phyloP scores from a whole-genome alignment of 1,140 invertebrate species.

The Teleogryllus occipitalis region DNA sequence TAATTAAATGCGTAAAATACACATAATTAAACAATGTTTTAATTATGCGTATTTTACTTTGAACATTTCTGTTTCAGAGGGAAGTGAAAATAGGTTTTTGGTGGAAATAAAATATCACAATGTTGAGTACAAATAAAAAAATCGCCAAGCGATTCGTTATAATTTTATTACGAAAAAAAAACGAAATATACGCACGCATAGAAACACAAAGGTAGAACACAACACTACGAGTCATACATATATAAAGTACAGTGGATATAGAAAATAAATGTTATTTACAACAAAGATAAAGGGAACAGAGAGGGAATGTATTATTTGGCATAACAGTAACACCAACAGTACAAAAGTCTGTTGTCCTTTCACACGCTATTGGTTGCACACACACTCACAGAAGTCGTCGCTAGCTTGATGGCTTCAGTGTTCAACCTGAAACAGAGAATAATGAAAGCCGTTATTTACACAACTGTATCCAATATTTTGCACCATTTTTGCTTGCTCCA shows the following conservation, averaged over 20 bases:
- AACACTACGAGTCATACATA: background rate
- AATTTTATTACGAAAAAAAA: conserved; percentile 1
- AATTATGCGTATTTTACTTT: too few species aligned
- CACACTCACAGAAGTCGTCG: background rate
- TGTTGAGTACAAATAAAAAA: background rate
- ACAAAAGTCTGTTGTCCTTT: background rate
- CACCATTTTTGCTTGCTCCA: too few species aligned
- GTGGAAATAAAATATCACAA: too few species aligned
- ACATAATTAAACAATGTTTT: too few species aligned
- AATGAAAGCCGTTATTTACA: background rate
- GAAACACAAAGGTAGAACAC: background rate
- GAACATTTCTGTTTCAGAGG: too few species aligned
- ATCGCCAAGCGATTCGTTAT: background rate
- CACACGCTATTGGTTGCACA: background rate
- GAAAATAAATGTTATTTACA: conserved; percentile 2
- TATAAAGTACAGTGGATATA: background rate
- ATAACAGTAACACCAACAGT: conserved; percentile 4
- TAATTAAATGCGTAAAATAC: too few species aligned
- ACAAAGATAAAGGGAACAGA: background rate
- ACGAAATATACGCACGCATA: background rate
- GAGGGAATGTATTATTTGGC: background rate
- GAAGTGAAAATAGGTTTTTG: too few species aligned
- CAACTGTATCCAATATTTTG: background rate
- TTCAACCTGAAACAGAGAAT: background rate
- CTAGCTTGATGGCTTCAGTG: background rate